Conservation (phyloP, 2,888 invertebrate species). For the Aspidiotus destructor region DNA sequence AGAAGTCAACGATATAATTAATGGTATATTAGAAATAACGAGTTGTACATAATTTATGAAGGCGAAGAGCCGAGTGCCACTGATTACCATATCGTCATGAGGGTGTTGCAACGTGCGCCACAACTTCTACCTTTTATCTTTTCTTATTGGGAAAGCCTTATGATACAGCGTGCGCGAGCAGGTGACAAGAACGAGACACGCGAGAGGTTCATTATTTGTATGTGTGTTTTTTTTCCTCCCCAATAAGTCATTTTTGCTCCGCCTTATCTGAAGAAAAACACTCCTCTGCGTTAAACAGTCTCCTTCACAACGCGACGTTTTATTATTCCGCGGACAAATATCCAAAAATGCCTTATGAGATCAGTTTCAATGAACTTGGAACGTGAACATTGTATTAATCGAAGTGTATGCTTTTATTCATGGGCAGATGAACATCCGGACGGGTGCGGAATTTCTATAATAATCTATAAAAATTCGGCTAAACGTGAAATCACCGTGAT, state of each 20-base stretch:
- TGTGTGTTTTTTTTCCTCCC: constrained; percentile 7
- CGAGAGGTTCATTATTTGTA: constrained; percentile 2
- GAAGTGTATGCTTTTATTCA: neutral
- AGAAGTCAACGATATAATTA: neutral
- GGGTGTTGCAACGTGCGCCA: constrained; percentile 23
- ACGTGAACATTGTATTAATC: constrained; percentile 17
- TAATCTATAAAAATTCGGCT: too few relatives aligned
- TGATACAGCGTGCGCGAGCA: constrained; percentile 19
- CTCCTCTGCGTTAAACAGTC: constrained; percentile 1
- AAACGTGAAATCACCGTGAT: too few relatives aligned
- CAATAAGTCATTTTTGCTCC: constrained; percentile 24
- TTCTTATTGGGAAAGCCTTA: constrained; percentile 12
- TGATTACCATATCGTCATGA: constrained; percentile 26
- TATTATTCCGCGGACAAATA: constrained; percentile 11
- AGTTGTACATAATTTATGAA: constrained; percentile 2
- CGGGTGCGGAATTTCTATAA: too few relatives aligned
- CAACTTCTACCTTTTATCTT: constrained; percentile 10
- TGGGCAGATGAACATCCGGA: too few relatives aligned
- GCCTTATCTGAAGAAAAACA: constrained; percentile 5
- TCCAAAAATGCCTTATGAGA: constrained; percentile 5
- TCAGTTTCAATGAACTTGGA: constrained; percentile 1
- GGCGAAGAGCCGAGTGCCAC: constrained; percentile 5
- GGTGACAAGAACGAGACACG: constrained; percentile 19
- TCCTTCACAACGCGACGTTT: neutral
- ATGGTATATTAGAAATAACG: neutral